Evolutionary conservation across 2,797 vertebrate species (phyloP).

Genomic region (Rhyacichthys aspro): DNA sequence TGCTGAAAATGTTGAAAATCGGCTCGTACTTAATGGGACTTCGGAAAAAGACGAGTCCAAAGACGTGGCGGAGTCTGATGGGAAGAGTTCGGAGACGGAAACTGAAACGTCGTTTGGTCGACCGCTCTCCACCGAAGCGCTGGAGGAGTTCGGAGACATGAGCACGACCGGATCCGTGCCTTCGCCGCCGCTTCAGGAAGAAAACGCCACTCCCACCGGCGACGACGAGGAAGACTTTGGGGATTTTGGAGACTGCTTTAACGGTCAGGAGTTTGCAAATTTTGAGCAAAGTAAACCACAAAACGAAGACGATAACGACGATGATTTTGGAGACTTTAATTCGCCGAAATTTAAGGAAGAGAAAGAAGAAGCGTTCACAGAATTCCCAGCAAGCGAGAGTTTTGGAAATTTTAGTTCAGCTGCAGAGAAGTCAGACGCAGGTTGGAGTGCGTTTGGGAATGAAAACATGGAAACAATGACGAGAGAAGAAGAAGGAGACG

Average conservation of each 20-base stretch:
- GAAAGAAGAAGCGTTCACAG: constrained; percentile 49
- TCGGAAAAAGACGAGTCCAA: neutral
- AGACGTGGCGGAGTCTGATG: constrained; percentile 54
- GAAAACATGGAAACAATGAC: constrained; percentile 42
- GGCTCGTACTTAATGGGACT: neutral
- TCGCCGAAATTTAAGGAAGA: constrained; percentile 50
- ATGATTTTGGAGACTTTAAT: constrained; percentile 88
- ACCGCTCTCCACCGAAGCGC: constrained; percentile 73
- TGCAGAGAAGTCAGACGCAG: constrained; percentile 57
- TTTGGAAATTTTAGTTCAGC: constrained; percentile 92
- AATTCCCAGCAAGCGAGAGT: constrained; percentile 85
- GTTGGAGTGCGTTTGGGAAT: constrained; percentile 89
- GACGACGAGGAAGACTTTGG: constrained; percentile 76
- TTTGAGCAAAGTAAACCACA: constrained; percentile 51
- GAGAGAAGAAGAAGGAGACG: constrained; percentile 58
- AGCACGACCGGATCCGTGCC: constrained; percentile 80
- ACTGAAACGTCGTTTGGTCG: constrained; percentile 72
- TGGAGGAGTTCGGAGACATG: constrained; percentile 87
- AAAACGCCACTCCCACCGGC: constrained; percentile 66
- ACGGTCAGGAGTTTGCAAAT: constrained; percentile 64
- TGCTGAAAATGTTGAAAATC: neutral
- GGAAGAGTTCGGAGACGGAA: constrained; percentile 61
- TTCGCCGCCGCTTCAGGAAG: constrained; percentile 73
- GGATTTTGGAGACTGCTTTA: constrained; percentile 78
- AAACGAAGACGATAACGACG: constrained; percentile 13